Conservation (phyloP, 2,113 vertebrate genomes). For the Paratilapia polleni region DNA sequence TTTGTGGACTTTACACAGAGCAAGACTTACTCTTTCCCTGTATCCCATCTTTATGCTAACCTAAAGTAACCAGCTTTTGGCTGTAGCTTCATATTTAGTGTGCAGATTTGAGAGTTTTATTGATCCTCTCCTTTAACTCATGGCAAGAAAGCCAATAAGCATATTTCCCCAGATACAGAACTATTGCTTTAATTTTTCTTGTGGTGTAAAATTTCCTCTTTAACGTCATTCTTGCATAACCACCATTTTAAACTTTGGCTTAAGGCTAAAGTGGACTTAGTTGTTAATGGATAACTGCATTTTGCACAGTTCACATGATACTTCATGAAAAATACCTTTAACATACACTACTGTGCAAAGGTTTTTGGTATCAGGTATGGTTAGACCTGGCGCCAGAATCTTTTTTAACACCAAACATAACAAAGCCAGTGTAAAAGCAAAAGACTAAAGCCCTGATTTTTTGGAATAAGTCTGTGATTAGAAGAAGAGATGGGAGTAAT, state of each 20-base stretch:
- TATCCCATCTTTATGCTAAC: background rate
- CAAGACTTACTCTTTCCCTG: background rate
- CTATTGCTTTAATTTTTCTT: background rate
- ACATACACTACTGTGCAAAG: background rate
- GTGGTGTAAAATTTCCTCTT: background rate
- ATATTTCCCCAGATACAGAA: background rate
- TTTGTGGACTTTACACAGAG: background rate
- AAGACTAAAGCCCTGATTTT: background rate
- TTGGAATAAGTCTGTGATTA: background rate
- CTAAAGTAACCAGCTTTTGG: background rate
- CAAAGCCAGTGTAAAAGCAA: background rate
- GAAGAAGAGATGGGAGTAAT: background rate
- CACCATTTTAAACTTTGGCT: background rate
- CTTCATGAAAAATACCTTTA: background rate
- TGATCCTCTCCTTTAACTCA: background rate
- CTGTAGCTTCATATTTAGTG: background rate
- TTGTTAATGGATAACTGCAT: background rate
- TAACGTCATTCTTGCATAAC: background rate
- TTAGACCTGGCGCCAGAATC: background rate
- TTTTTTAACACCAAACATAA: background rate
- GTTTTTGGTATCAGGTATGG: background rate
- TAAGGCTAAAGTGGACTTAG: background rate
- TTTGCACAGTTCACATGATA: background rate
- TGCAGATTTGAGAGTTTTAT: background rate
- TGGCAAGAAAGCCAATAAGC: background rate